Conservation (phyloP, 2,888 invertebrate species). For the Microctonus brassicae region DNA sequence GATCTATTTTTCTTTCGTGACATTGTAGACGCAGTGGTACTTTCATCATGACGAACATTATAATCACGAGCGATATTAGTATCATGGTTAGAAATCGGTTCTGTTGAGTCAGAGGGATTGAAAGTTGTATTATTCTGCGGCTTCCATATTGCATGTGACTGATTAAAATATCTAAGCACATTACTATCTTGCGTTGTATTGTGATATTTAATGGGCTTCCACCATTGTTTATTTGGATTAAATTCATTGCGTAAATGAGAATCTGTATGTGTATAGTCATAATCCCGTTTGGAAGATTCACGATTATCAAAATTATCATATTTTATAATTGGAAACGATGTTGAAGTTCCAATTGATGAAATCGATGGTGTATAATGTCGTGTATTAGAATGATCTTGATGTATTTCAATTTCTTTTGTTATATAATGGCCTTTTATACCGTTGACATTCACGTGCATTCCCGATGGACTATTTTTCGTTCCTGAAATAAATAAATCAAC, state of each 20-base stretch:
- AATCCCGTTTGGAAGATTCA: conserved; percentile 11
- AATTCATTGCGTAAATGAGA: conserved; percentile 17
- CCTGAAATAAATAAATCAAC: conserved; percentile 26
- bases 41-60: conserved; percentile 11
- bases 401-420: conserved; percentile 52
- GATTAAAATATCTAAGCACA: conserved; percentile 31
- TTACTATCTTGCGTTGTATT: conserved; percentile 18
- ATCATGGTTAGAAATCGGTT: conserved; percentile 16
- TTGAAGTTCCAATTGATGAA: background rate
- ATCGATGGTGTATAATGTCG: conserved; percentile 41
- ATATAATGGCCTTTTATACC: conserved; percentile 54
- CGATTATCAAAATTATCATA: conserved; percentile 5
- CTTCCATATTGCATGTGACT: background rate
- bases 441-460: conserved; percentile 52
- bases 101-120: background rate
- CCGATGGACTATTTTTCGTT: conserved; percentile 28
- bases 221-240: conserved; percentile 26
- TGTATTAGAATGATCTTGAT: conserved; percentile 58
- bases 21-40: background rate
- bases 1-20: background rate
- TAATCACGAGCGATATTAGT: background rate
- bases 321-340: background rate
- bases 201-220: conserved; percentile 34
- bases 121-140: conserved; percentile 7
- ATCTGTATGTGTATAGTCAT: conserved; percentile 22